Base-by-base conservation (phyloP, 2,797 vertebrate species). In the Crenichthys baileyi region DNA sequence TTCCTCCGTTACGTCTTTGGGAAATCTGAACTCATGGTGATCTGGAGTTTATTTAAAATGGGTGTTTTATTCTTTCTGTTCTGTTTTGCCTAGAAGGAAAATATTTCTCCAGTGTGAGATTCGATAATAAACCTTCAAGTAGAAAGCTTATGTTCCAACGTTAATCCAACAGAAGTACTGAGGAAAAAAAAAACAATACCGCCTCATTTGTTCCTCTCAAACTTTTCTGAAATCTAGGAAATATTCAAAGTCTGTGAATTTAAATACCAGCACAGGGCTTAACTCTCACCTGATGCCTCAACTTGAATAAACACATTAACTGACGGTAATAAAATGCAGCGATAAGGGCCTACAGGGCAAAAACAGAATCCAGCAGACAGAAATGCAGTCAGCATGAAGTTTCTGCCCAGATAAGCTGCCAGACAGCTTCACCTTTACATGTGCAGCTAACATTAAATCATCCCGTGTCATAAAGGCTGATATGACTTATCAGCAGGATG, bases 371-470 rank as follows among this genome's bases (percentile, higher is more conserved):
- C 73, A 20, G 76, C 82, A 86, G 82, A 80, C 78, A 81, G 82
- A 85, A 29, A 78, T 22, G 4, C 76, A 71, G 70, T 77, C 74
- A 75, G 41, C 1, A 20, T 7, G 81, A 41, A 7, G 63, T 75
- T 79, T 12, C 74, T n/a, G 51, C 18, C 46, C 71, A 0, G 74
- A 88, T 89, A 88, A 86, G 58, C 75, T 18, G 39, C 12, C 9
- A 41, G 85, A 91, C 79, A 73, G 81, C 86, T 87, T 72, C 9
- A 26, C 58, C 46, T 80, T 78, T 48, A 70, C 79, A 77, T 9
- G 55, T 39, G 9, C 1, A 73, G 79, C 77, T 22, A 68, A 58
- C 77, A 53, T 89, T 75, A 80, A 83, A 81, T 90, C 87, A 87
- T 48, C 41, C 1, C 5, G 77, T 75, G 83, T 87, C 83, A 84